phyloP scores from a whole-genome alignment of 1,140 invertebrate species.

The Lysiphlebus fabarum region DNA sequence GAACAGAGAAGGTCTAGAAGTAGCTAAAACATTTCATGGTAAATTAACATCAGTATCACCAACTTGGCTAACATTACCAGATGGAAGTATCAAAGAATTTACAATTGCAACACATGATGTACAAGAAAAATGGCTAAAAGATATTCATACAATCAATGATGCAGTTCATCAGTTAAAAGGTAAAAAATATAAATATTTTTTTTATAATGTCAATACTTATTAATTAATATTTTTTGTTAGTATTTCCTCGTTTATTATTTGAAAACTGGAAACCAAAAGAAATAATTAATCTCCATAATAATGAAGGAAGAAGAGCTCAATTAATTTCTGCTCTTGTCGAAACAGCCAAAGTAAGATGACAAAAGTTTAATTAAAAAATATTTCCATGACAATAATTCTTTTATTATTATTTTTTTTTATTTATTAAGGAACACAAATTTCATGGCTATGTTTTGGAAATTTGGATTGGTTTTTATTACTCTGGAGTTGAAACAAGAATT shows the following conservation, averaged over 20 bases:
- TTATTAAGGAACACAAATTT: constrained; percentile 64
- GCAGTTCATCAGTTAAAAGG: constrained; percentile 54
- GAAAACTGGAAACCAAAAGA: constrained; percentile 77
- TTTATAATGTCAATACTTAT: constrained; percentile 12
- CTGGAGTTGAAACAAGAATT: constrained; percentile 62
- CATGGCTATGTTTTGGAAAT: constrained; percentile 86
- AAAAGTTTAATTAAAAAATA: constrained; percentile 39
- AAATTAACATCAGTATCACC: constrained; percentile 92
- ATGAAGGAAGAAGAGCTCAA: constrained; percentile 59
- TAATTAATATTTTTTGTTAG: constrained; percentile 26
- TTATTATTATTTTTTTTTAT: constrained; percentile 15
- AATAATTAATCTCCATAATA: constrained; percentile 63
- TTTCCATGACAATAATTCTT: not conserved
- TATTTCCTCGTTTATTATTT: constrained; percentile 82
- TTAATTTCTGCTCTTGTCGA: constrained; percentile 62
- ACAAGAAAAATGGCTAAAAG: constrained; percentile 78
- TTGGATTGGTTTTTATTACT: constrained; percentile 74
- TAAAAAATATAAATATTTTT: constrained; percentile 30
- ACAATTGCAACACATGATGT: constrained; percentile 72
- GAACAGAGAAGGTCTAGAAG: constrained; percentile 92
- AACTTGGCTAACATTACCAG: constrained; percentile 86
- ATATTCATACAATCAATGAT: constrained; percentile 60
- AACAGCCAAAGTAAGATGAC: constrained; percentile 56
- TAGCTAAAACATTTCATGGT: constrained; percentile 83
- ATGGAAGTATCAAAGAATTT: constrained; percentile 61